These are phyloP conservation scores for Trematomus loennbergii DNA, from an alignment of 2,113 vertebrate genomes.

Conservation along the genomic window DNA sequence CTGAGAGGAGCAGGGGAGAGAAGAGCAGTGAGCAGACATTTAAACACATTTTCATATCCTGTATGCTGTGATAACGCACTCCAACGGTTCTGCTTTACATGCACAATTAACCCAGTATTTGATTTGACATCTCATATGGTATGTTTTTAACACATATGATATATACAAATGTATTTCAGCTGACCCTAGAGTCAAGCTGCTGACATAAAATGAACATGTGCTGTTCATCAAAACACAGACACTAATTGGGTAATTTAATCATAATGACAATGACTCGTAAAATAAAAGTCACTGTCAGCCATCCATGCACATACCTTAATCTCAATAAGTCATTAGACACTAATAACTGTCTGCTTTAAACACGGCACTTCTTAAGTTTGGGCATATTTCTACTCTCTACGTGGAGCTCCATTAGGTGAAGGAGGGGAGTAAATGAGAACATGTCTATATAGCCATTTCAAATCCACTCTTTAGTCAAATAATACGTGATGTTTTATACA, in stretches of 20 bases:
- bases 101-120: background rate
- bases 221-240: conserved; percentile 5
- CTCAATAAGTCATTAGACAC: background rate
- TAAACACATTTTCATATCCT: background rate
- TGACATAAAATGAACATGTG: conserved; percentile 4
- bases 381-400: background rate
- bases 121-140: no score
- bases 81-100: background rate
- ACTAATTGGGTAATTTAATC: conserved; percentile 1
- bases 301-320: background rate
- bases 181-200: background rate
- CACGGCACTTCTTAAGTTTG: background rate
- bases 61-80: background rate
- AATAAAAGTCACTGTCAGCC: background rate
- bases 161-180: background rate
- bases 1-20: conserved; percentile 68
- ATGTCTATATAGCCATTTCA: background rate
- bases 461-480: background rate
- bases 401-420: conserved; percentile 10
- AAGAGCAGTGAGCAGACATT: background rate
- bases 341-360: background rate
- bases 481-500: no score
- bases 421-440: background rate
- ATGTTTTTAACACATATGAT: no score
- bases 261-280: background rate